Conservation (phyloP, 2,113 vertebrate species). For the Oplegnathus fasciatus region DNA sequence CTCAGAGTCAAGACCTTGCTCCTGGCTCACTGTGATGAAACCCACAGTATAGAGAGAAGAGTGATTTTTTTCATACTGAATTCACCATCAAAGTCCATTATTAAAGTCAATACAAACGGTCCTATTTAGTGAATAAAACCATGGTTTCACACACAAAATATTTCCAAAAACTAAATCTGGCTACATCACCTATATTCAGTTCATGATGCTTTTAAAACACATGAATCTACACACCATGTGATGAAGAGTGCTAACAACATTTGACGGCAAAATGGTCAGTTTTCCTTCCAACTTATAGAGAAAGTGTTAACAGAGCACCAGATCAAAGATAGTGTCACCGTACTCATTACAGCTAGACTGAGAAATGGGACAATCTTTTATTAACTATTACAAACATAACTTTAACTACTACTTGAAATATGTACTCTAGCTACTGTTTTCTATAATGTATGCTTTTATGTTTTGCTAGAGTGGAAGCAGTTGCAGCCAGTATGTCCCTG, state of each 20-base stretch:
- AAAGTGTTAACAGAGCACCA: not conserved
- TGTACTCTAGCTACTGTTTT: not conserved
- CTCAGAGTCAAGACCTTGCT: not conserved
- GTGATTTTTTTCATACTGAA: not conserved
- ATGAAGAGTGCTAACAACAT: not conserved
- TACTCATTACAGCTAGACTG: not conserved
- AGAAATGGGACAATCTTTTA: not conserved
- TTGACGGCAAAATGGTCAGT: not conserved
- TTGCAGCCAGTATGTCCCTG: not conserved
- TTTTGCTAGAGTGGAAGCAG: constrained; percentile 7
- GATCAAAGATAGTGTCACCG: not conserved
- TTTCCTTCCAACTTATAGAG: too few relatives aligned
- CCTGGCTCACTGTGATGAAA: not conserved
- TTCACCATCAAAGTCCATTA: not conserved
- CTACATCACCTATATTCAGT: not conserved
- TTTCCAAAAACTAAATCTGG: not conserved
- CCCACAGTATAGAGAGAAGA: not conserved
- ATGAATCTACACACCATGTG: not conserved
- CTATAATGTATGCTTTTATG: not conserved
- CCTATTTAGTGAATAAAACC: not conserved
- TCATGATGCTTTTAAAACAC: not conserved
- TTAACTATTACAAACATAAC: not conserved
- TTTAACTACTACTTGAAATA: not conserved
- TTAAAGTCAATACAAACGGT: not conserved
- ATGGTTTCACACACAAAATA: not conserved